phyloP scores from a whole-genome alignment of 1,140 invertebrate species.

The Ephestia elutella region DNA sequence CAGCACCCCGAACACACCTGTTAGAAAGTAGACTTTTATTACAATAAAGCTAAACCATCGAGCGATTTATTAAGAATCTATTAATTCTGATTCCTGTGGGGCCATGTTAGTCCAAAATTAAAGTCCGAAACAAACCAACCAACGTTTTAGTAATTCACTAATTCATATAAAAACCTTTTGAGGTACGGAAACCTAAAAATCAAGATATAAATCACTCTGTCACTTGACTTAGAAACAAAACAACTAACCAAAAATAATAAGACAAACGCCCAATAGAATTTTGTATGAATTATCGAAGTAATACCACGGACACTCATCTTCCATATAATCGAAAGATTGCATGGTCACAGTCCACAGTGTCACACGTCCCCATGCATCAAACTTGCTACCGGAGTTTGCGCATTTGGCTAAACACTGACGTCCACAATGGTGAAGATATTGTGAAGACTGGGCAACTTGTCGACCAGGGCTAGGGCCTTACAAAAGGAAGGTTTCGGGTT shows the following conservation, averaged over 20 bases:
- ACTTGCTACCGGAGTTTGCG: conserved; percentile 15
- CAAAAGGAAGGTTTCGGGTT: conserved; percentile 50
- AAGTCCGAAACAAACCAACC: too few relatives aligned
- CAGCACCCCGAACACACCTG: conserved; percentile 71
- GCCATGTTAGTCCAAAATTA: too few relatives aligned
- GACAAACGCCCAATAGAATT: conserved; percentile 66
- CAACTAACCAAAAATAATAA: conserved; percentile 71
- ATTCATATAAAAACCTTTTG: too few relatives aligned
- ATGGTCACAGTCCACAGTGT: conserved; percentile 20
- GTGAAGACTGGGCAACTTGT: conserved; percentile 58
- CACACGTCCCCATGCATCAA: conserved; percentile 43
- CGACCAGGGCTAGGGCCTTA: conserved; percentile 37
- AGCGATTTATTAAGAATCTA: too few relatives aligned
- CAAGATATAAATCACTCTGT: not conserved
- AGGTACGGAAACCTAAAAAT: not conserved
- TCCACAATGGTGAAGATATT: conserved; percentile 51
- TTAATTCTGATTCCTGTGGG: too few relatives aligned
- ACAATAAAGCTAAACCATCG: too few relatives aligned
- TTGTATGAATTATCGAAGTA: conserved; percentile 72
- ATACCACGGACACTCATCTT: conserved; percentile 72
- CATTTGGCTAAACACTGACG: conserved; percentile 39
- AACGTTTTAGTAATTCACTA: too few relatives aligned
- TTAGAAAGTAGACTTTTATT: conserved; percentile 23
- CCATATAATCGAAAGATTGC: conserved; percentile 52
- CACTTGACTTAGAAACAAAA: not conserved